These are phyloP conservation scores for Eretmocerus hayati DNA, from an alignment of 2,888 invertebrate species.

Conservation along the genomic window DNA sequence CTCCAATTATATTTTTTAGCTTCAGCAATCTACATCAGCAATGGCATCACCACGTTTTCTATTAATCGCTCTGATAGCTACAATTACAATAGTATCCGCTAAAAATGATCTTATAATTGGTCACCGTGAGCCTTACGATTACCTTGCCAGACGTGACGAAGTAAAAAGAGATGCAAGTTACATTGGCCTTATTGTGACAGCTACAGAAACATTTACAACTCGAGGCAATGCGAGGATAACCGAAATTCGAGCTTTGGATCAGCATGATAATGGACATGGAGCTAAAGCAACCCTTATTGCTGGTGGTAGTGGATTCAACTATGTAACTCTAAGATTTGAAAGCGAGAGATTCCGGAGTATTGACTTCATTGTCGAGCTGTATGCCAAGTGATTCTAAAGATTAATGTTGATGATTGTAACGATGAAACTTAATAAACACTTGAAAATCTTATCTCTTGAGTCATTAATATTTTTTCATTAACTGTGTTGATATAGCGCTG, in stretches of 20 bases:
- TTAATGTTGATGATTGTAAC: too few species aligned
- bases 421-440: too few species aligned
- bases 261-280: constrained; percentile 14
- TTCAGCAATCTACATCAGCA: too few species aligned
- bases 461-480: too few species aligned
- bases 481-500: too few species aligned
- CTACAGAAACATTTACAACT: constrained; percentile 10
- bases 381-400: too few species aligned
- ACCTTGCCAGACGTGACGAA: constrained; percentile 1
- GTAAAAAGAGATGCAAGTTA: constrained; percentile 8
- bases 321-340: constrained; percentile 16
- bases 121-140: constrained; percentile 8
- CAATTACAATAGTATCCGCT: too few species aligned
- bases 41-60: too few species aligned
- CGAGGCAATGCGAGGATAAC: constrained; percentile 7
- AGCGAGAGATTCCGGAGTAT: constrained; percentile 16
- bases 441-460: too few species aligned
- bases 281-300: constrained; percentile 8
- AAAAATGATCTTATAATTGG: background rate
- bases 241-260: constrained; percentile 13
- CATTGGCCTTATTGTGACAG: background rate
- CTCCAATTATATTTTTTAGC: too few species aligned
- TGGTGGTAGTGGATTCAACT: constrained; percentile 14
- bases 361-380: constrained; percentile 17
- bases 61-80: too few species aligned